Evolutionary conservation across 2,113 vertebrate genomes (phyloP).

Genomic region (Saguinus midas): DNA sequence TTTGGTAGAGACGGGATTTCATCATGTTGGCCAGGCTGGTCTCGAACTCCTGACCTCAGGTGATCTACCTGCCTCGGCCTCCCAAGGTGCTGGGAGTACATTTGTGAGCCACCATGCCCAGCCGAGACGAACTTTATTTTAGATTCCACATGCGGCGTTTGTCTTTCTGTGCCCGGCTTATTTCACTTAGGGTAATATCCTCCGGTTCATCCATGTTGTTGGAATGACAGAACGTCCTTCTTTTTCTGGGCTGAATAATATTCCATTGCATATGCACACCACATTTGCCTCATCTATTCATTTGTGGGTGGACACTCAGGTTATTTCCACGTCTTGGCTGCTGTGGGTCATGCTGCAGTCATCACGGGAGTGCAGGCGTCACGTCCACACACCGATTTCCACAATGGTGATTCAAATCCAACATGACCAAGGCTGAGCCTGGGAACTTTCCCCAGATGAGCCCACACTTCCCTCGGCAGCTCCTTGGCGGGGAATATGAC

Average conservation of each 20-base stretch:
- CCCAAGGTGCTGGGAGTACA: too few species aligned
- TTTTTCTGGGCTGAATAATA: neutral
- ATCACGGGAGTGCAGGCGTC: neutral
- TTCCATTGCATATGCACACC: neutral
- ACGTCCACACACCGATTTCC: neutral
- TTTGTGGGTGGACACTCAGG: rapidly evolving
- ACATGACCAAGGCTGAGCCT: neutral
- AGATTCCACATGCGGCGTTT: neutral
- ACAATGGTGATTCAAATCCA: too few species aligned
- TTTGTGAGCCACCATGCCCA: rapidly evolving
- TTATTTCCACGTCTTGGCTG: neutral
- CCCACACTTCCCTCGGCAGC: neutral
- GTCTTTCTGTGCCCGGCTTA: neutral
- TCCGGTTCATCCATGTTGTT: neutral
- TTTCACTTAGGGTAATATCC: neutral
- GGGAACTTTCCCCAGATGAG: rapidly evolving
- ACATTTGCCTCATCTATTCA: neutral
- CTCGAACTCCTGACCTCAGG: too few species aligned
- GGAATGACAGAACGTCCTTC: neutral
- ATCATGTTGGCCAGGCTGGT: too few species aligned
- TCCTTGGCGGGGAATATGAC: rapidly evolving
- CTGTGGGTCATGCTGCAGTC: too few species aligned
- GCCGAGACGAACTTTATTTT: neutral
- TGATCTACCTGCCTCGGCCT: too few species aligned
- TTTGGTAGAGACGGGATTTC: too few species aligned